These are phyloP conservation scores for Molorchus minor DNA, from an alignment of 2,888 invertebrate genomes.

Conservation along the genomic window DNA sequence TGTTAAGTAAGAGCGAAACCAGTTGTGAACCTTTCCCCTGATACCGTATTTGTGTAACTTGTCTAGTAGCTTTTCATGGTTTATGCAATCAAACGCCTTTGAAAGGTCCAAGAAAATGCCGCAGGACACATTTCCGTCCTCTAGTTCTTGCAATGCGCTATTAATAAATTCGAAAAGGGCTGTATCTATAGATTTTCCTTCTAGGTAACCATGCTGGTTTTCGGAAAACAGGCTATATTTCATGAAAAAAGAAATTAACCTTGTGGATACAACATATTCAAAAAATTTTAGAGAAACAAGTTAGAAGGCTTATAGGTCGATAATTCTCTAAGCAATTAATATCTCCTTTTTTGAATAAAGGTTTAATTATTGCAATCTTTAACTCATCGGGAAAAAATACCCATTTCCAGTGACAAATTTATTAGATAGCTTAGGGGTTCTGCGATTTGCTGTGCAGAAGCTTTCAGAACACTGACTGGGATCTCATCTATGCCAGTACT, in stretches of 20 bases:
- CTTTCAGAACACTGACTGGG: too few species aligned
- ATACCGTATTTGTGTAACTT: slow-evolving; percentile 15
- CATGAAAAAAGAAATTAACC: neutral
- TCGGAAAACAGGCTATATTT: neutral
- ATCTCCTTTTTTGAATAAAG: neutral
- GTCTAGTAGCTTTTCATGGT: neutral
- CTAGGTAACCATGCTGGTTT: neutral
- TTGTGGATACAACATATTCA: too few species aligned
- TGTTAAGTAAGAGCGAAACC: slow-evolving; percentile 11
- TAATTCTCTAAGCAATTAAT: neutral
- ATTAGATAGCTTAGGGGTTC: neutral
- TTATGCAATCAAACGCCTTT: slow-evolving; percentile 24
- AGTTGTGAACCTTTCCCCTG: neutral
- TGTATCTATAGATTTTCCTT: neutral
- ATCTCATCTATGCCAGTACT: too few species aligned
- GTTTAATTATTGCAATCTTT: neutral
- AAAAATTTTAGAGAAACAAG: neutral
- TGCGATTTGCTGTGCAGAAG: too few species aligned
- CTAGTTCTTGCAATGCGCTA: neutral
- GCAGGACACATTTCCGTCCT: neutral
- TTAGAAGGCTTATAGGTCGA: too few species aligned
- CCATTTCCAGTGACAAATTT: neutral
- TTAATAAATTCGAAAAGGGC: neutral
- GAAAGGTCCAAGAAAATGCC: slow-evolving; percentile 18
- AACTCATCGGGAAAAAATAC: neutral